Evolutionary conservation across 2,113 vertebrate species (phyloP).

Genomic region (Girardinichthys multiradiatus): DNA sequence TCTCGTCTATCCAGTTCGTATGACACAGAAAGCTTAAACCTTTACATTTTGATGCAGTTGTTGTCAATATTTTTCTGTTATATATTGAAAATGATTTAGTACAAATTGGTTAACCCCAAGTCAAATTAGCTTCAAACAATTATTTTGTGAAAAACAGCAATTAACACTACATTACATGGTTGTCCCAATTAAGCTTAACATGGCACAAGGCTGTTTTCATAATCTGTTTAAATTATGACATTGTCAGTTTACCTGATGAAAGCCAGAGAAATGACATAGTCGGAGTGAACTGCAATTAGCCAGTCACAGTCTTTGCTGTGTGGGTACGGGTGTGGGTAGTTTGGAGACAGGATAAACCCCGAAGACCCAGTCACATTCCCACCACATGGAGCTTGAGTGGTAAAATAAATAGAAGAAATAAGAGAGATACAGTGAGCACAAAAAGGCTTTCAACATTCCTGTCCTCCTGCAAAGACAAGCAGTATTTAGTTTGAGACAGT

Average conservation of each 20-base stretch:
- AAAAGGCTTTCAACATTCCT: slow-evolving; percentile 3
- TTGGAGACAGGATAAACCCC: slow-evolving; percentile 97
- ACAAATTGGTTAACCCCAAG: not conserved
- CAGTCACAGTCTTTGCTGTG: slow-evolving; percentile 99
- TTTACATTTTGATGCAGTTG: not conserved
- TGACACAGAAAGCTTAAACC: not conserved
- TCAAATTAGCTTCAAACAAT: not conserved
- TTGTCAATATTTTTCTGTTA: not conserved
- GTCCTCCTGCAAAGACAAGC: slow-evolving; percentile 1
- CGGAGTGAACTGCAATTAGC: slow-evolving; percentile 92
- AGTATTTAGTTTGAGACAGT: slow-evolving; percentile 4
- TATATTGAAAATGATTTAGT: not conserved
- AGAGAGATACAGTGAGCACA: slow-evolving; percentile 4
- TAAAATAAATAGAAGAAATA: not conserved
- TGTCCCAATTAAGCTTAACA: too few relatives aligned
- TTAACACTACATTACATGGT: not conserved
- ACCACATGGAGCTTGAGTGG: slow-evolving; percentile 91
- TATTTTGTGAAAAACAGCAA: not conserved
- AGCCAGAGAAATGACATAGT: slow-evolving; percentile 96
- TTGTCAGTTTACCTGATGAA: slow-evolving; percentile 92
- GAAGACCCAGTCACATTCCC: slow-evolving; percentile 97
- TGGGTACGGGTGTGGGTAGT: slow-evolving; percentile 96
- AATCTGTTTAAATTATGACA: not conserved
- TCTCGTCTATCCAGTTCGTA: too few relatives aligned
- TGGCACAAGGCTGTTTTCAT: not conserved